Evolutionary conservation across 2,888 invertebrate genomes (phyloP).

Genomic region (Disparrhopalites patrizii): DNA sequence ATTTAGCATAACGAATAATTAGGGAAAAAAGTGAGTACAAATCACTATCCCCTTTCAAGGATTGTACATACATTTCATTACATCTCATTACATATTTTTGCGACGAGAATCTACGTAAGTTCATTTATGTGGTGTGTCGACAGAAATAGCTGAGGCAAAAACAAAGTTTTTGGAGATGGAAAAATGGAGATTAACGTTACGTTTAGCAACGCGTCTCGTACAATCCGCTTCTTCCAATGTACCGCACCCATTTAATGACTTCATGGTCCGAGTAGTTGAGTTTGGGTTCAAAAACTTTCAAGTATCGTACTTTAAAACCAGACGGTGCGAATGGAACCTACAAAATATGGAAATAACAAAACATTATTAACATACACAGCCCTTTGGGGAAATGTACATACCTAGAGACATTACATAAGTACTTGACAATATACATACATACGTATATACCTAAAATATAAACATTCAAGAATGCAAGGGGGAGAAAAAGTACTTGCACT

Average conservation of each 20-base stretch:
- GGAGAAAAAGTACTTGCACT: too few species aligned
- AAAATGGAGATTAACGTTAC: not conserved
- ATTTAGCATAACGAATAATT: too few species aligned
- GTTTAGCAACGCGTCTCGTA: conserved; percentile 96
- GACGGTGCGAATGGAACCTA: conserved; percentile 98
- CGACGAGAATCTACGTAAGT: not conserved
- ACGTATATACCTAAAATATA: too few species aligned
- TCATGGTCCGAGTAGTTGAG: conserved; percentile 99
- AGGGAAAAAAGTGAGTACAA: too few species aligned
- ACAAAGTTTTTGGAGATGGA: not conserved
- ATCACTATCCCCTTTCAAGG: too few species aligned
- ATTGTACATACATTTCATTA: too few species aligned
- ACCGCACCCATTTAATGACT: conserved; percentile 99
- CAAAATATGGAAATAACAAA: too few species aligned
- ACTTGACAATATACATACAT: too few species aligned
- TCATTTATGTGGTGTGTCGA: not conserved
- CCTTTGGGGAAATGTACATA: too few species aligned
- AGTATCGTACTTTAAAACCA: conserved; percentile 97
- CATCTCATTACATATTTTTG: not conserved
- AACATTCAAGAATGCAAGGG: too few species aligned
- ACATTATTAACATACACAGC: too few species aligned
- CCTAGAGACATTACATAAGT: too few species aligned
- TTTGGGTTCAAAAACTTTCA: conserved; percentile 99
- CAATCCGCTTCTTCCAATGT: conserved; percentile 97
- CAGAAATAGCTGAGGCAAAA: not conserved